Evolutionary conservation across 2,888 invertebrate genomes (phyloP).

Genomic region (Brachynemurus nebulosus): DNA sequence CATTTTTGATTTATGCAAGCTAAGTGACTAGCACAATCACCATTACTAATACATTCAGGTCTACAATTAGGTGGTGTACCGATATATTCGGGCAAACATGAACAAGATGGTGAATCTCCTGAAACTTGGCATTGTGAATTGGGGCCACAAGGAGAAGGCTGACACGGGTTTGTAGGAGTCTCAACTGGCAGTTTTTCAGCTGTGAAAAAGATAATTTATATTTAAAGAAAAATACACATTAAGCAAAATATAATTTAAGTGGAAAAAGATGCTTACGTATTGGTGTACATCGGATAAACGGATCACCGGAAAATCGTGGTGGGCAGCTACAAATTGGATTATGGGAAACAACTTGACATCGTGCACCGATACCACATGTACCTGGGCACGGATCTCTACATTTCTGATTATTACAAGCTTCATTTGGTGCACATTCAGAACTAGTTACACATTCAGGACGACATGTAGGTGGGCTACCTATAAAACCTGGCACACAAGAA

Average conservation of each 20-base stretch:
- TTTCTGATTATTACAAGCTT: slow-evolving; percentile 53
- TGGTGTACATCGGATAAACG: slow-evolving; percentile 27
- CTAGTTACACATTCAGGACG: slow-evolving; percentile 56
- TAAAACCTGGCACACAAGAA: slow-evolving; percentile 22
- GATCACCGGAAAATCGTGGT: slow-evolving; percentile 34
- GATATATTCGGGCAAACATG: slow-evolving; percentile 43
- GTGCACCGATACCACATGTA: slow-evolving; percentile 52
- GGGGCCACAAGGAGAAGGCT: slow-evolving; percentile 59
- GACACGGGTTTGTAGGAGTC: slow-evolving; percentile 41
- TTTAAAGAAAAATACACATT: background rate
- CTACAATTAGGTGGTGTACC: slow-evolving; percentile 58
- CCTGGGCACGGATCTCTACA: slow-evolving; percentile 55
- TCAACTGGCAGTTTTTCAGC: slow-evolving; percentile 12
- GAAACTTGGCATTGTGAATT: slow-evolving; percentile 40
- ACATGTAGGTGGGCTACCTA: slow-evolving; percentile 26
- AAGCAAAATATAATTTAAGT: background rate
- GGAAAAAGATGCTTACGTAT: slow-evolving; percentile 17
- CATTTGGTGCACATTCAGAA: slow-evolving; percentile 49
- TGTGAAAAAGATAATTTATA: background rate
- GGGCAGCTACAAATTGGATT: slow-evolving; percentile 35
- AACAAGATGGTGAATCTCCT: slow-evolving; percentile 41
- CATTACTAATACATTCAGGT: slow-evolving; percentile 58
- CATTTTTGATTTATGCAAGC: slow-evolving; percentile 66
- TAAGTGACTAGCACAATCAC: slow-evolving; percentile 52
- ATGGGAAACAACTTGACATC: slow-evolving; percentile 36